Base-by-base conservation (phyloP, 2,797 vertebrate genomes). In the Onychomys leucogaster region DNA sequence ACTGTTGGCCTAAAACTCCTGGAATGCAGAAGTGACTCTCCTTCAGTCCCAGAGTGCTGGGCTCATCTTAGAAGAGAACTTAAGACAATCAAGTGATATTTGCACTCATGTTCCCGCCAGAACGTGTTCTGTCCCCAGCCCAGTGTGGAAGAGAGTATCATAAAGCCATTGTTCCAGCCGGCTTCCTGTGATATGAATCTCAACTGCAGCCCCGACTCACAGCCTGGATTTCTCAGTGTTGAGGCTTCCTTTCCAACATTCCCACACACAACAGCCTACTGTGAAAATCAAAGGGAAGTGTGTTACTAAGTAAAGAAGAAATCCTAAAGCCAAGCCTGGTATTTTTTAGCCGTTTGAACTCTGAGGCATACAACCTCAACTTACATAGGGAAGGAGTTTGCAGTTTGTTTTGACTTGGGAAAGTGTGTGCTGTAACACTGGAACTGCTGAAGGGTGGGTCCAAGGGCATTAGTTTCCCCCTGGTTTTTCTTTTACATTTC, bases 161-260 rank as follows among this genome's bases (percentile, higher is more conserved):
- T 98, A 98, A 98, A 98, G 98, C 99, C 87, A 99, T 99, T 99
- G 99, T 99, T 99, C 97, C 96, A 97, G 97, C 98, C 98, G 94
- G 98, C 98, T 99, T 99, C 99, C 98, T 99, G 98, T 85, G 98
- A 99, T 99, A 98, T 37, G 97, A 98, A 99, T 99, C 98, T 99
- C 98, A 98, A 95, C 98, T 93, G 96, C 32, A 89, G 97, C 97
- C 97, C 97, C 98, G 98, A 98, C 98, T 96, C 98, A 97, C 97
- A 98, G 98, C 98, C 98, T 97, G 98, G 96, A 96, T 98, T 98
- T 98, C 98, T 98, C 98, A 98, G 98, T 88, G 89, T 97, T 96
- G 97, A 98, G 98, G 98, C 98, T 99, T 99, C 99, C 98, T 99
- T 98, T 98, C 98, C 97, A 98, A 97, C 98, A 98, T 99, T 99